A percentile compares a stretch with the other conserved stretches of the same genome.
Conservation (phyloP, 2,113 vertebrate species). For the Chaenogobius annularis region DNA sequence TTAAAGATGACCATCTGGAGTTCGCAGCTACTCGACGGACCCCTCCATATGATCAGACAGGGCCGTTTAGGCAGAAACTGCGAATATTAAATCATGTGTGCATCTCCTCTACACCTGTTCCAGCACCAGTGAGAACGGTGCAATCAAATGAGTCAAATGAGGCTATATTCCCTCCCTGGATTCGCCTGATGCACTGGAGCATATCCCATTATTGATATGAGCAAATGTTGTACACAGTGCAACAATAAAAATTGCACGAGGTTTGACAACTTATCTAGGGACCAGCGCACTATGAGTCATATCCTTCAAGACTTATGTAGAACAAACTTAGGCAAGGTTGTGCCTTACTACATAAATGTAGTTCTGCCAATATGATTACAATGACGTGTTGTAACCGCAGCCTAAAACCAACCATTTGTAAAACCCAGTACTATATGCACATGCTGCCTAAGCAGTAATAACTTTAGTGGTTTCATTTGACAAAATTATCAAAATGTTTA, state of each 20-base stretch:
- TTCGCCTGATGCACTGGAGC: slow-evolving; percentile 47
- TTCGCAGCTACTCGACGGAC: slow-evolving; percentile 3
- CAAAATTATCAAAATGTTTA: too few species aligned
- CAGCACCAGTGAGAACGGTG: slow-evolving; percentile 12
- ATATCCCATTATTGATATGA: slow-evolving; percentile 60
- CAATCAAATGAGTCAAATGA: slow-evolving; percentile 56
- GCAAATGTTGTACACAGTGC: slow-evolving; percentile 59
- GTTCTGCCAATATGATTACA: neutral
- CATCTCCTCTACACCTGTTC: slow-evolving; percentile 44
- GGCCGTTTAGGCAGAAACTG: slow-evolving; percentile 36
- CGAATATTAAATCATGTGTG: slow-evolving; percentile 49
- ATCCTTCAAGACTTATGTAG: slow-evolving; percentile 36
- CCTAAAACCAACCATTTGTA: neutral
- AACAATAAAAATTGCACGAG: slow-evolving; percentile 51
- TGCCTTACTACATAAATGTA: neutral
- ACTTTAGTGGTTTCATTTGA: too few species aligned
- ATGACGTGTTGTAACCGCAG: neutral
- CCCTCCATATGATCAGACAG: slow-evolving; percentile 30
- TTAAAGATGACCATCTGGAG: slow-evolving; percentile 61
- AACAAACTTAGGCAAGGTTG: slow-evolving; percentile 16
- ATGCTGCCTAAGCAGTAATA: too few species aligned
- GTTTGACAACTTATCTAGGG: slow-evolving; percentile 43
- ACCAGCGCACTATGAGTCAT: slow-evolving; percentile 30
- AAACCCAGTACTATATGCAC: too few species aligned
- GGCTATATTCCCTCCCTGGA: slow-evolving; percentile 52